phyloP scores from a whole-genome alignment of 2,113 vertebrate genomes.

The Abramis brama region DNA sequence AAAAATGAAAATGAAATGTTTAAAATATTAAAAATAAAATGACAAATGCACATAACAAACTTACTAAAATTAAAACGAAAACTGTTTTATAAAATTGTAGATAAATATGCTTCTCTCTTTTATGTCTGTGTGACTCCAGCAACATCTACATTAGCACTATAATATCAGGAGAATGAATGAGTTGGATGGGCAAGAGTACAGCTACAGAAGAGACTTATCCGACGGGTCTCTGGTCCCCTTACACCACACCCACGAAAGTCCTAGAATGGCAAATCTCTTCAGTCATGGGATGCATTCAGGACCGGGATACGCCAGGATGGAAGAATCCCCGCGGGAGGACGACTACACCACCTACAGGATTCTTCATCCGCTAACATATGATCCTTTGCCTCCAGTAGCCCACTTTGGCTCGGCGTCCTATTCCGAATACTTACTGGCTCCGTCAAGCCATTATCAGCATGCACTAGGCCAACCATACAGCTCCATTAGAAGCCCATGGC shows the following conservation, averaged over 20 bases:
- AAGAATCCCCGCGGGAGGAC: neutral
- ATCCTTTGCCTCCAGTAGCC: slow-evolving; percentile 32
- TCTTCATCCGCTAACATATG: slow-evolving; percentile 14
- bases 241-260: neutral
- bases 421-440: slow-evolving; percentile 29
- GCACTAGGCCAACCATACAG: slow-evolving; percentile 9
- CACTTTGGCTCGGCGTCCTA: neutral
- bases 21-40: neutral
- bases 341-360: slow-evolving; percentile 27
- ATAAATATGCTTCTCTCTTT: neutral
- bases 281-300: neutral
- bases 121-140: neutral
- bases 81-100: neutral
- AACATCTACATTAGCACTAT: neutral
- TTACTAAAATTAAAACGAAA: neutral
- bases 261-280: slow-evolving; percentile 8
- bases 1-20: neutral
- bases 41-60: neutral
- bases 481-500: slow-evolving; percentile 27
- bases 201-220: neutral
- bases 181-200: neutral
- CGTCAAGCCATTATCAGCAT: slow-evolving; percentile 39
- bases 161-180: neutral
- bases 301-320: slow-evolving; percentile 11
- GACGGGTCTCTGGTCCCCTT: neutral